phyloP scores from a whole-genome alignment of 2,888 invertebrate species.

The Sinhomidia bicolor region DNA sequence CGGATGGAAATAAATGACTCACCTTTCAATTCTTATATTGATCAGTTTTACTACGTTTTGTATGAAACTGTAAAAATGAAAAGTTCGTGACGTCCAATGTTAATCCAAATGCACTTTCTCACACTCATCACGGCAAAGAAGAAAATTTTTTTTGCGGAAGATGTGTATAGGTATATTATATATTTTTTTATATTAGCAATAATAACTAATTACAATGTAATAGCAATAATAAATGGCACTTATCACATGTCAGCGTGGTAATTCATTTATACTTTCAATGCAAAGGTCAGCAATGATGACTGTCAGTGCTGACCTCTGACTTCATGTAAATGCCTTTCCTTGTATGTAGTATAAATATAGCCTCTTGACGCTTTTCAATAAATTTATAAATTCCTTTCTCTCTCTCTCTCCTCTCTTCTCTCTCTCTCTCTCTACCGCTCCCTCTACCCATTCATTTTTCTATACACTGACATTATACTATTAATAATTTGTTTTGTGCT shows the following conservation, averaged over 20 bases:
- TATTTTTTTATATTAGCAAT: too few relatives aligned
- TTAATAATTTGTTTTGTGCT: background rate
- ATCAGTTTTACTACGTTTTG: slow-evolving; percentile 29
- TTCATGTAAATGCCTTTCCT: slow-evolving; percentile 69
- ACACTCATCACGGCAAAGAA: slow-evolving; percentile 50
- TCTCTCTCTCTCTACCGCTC: background rate
- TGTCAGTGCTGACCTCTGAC: slow-evolving; percentile 70
- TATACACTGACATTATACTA: background rate
- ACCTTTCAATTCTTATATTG: slow-evolving; percentile 48
- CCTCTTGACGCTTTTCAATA: slow-evolving; percentile 43
- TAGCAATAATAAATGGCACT: slow-evolving; percentile 67
- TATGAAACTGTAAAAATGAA: slow-evolving; percentile 43
- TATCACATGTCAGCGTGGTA: slow-evolving; percentile 73
- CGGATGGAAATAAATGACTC: slow-evolving; percentile 47
- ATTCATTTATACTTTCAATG: slow-evolving; percentile 63
- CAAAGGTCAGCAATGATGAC: slow-evolving; percentile 70
- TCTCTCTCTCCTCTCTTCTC: background rate
- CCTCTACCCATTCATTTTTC: background rate
- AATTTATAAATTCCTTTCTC: slow-evolving; percentile 26
- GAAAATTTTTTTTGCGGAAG: slow-evolving; percentile 33
- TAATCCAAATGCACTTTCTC: slow-evolving; percentile 36
- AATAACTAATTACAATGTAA: slow-evolving; percentile 30
- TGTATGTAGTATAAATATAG: slow-evolving; percentile 59
- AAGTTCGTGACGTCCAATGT: slow-evolving; percentile 36
- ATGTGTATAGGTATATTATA: background rate